Conservation (phyloP, 2,113 vertebrate genomes). For the Petaurus breviceps region DNA sequence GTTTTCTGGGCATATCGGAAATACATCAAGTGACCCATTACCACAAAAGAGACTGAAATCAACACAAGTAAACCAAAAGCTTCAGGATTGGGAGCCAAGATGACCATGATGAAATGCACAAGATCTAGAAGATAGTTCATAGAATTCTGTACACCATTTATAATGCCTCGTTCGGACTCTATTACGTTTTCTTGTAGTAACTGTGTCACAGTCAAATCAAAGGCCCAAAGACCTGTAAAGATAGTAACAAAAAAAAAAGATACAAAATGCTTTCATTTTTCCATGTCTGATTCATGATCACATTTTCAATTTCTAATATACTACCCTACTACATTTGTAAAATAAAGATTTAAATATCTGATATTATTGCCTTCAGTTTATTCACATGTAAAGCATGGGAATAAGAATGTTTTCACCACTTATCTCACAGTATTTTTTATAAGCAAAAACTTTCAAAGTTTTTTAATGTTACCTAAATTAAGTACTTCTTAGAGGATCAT, state of each 20-base stretch:
- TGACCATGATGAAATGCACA: conserved; percentile 99
- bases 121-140: conserved; percentile 99
- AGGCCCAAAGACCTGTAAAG: conserved; percentile 95
- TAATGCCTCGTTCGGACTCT: conserved; percentile 96
- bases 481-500: background rate
- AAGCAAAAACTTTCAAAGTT: background rate
- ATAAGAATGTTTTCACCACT: background rate
- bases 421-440: background rate
- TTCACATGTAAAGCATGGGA: background rate
- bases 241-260: conserved; percentile 20
- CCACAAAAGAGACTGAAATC: conserved; percentile 97
- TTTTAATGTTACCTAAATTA: background rate
- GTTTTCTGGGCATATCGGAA: conserved; percentile 94
- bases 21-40: conserved; percentile 97
- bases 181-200: conserved; percentile 98
- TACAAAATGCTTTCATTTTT: background rate
- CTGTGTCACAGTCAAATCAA: conserved; percentile 98
- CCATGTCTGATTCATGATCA: conserved; percentile 23
- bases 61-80: conserved; percentile 96
- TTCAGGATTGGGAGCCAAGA: conserved; percentile 96
- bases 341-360: conserved; percentile 17
- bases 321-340: background rate
- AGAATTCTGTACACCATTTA: conserved; percentile 99
- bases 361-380: background rate
- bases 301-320: conserved; percentile 18